Evolutionary conservation across 1,140 invertebrate species (phyloP).

Genomic region (Philaenus spumarius): DNA sequence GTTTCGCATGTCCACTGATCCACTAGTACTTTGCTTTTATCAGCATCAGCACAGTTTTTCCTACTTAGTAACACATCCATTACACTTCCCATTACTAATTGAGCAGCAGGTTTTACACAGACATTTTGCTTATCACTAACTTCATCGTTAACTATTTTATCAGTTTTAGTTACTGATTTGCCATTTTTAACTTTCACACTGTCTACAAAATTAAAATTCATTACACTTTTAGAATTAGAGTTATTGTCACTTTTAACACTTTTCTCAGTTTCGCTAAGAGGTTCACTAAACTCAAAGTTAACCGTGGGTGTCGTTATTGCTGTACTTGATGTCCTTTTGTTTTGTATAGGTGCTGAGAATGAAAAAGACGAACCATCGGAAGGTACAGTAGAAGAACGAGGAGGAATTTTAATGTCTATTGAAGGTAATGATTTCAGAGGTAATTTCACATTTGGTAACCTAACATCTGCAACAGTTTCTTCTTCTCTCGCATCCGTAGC

Average conservation of each 20-base stretch:
- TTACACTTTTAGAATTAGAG: too few relatives aligned
- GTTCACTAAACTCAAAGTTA: slow-evolving; percentile 50
- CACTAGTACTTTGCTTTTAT: too few relatives aligned
- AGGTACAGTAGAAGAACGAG: slow-evolving; percentile 16
- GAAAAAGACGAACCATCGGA: background rate
- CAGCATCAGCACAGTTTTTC: too few relatives aligned
- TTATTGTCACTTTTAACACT: background rate
- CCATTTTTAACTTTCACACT: too few relatives aligned
- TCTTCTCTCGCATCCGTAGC: slow-evolving; percentile 38
- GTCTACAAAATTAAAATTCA: too few relatives aligned
- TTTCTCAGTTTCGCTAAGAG: slow-evolving; percentile 35
- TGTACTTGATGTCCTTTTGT: too few relatives aligned
- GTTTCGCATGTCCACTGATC: slow-evolving; percentile 48
- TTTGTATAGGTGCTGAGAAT: too few relatives aligned
- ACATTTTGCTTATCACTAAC: background rate
- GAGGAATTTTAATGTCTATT: slow-evolving; percentile 46
- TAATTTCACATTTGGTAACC: slow-evolving; percentile 51
- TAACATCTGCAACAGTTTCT: slow-evolving; percentile 41
- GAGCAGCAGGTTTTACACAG: background rate
- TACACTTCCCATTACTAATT: background rate
- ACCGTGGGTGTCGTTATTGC: slow-evolving; percentile 39
- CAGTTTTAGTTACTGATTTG: too few relatives aligned
- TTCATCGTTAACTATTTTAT: too few relatives aligned
- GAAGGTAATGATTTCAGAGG: slow-evolving; percentile 54
- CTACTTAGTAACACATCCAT: background rate